Conservation (phyloP, 1,140 invertebrate genomes). For the Panagrolaimus sp. region DNA sequence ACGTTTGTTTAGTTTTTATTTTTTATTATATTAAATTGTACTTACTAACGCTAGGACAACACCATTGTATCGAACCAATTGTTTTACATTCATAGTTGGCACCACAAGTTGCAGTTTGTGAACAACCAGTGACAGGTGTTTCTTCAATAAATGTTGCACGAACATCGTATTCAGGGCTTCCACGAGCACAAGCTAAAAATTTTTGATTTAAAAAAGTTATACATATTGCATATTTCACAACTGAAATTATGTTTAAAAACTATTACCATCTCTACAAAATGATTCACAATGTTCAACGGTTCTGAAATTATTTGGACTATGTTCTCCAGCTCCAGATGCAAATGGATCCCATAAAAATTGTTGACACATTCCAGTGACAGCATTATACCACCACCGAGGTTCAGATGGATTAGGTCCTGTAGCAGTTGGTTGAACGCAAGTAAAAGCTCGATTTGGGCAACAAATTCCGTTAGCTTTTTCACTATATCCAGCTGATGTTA, state of each 20-base stretch:
- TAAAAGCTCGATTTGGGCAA: slow-evolving; percentile 52
- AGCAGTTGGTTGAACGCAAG: slow-evolving; percentile 53
- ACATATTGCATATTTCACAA: too few species aligned
- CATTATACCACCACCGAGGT: slow-evolving; percentile 55
- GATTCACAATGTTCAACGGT: slow-evolving; percentile 53
- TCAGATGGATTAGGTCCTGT: slow-evolving; percentile 51
- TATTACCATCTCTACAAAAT: slow-evolving; percentile 54
- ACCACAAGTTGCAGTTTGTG: slow-evolving; percentile 29
- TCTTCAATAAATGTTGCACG: slow-evolving; percentile 5
- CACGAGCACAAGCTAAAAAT: slow-evolving; percentile 45
- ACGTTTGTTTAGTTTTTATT: background rate
- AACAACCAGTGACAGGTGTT: slow-evolving; percentile 28
- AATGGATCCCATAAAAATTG: slow-evolving; percentile 55
- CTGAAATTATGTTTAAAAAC: background rate
- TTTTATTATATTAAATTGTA: background rate
- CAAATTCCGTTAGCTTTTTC: slow-evolving; percentile 52
- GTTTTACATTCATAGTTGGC: slow-evolving; percentile 47
- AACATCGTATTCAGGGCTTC: slow-evolving; percentile 29
- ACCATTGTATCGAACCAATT: slow-evolving; percentile 54
- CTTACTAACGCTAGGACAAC: slow-evolving; percentile 48
- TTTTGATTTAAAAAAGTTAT: background rate
- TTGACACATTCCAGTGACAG: slow-evolving; percentile 49
- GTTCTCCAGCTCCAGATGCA: slow-evolving; percentile 45
- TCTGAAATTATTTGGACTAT: slow-evolving; percentile 50
- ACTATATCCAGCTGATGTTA: slow-evolving; percentile 49